phyloP scores from a whole-genome alignment of 2,888 invertebrate species.

The Papilio elwesi region DNA sequence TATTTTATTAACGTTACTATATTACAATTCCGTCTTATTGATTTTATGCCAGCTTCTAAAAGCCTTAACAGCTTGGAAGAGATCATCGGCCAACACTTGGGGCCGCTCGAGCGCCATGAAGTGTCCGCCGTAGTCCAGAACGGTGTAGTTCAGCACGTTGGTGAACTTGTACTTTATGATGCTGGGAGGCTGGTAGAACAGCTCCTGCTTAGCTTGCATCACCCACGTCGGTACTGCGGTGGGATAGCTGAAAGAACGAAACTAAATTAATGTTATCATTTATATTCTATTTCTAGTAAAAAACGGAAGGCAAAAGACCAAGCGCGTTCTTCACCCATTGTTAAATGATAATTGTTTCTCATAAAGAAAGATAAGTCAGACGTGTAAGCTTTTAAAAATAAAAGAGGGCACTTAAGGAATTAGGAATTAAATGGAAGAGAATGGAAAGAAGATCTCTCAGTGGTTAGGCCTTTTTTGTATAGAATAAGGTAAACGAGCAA shows the following conservation, averaged over 20 bases:
- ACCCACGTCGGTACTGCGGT: slow-evolving; percentile 87
- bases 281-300: too few relatives aligned
- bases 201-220: slow-evolving; percentile 87
- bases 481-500: too few relatives aligned
- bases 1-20: not conserved
- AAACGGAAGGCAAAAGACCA: too few relatives aligned
- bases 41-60: slow-evolving; percentile 46
- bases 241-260: slow-evolving; percentile 54
- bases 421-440: too few relatives aligned
- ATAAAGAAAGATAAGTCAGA: too few relatives aligned
- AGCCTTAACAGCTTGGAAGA: slow-evolving; percentile 61
- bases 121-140: slow-evolving; percentile 88
- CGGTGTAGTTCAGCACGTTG: slow-evolving; percentile 86
- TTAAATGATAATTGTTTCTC: too few relatives aligned
- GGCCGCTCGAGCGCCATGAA: slow-evolving; percentile 92
- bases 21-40: slow-evolving; percentile 28
- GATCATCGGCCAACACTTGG: slow-evolving; percentile 85
- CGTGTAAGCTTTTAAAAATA: too few relatives aligned
- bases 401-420: too few relatives aligned
- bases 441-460: too few relatives aligned
- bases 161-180: slow-evolving; percentile 81
- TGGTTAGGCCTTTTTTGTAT: too few relatives aligned
- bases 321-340: too few relatives aligned
- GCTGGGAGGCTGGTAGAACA: slow-evolving; percentile 82
- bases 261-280: not conserved